Conservation (phyloP, 2,888 invertebrate genomes). For the Pandemis heparana region DNA sequence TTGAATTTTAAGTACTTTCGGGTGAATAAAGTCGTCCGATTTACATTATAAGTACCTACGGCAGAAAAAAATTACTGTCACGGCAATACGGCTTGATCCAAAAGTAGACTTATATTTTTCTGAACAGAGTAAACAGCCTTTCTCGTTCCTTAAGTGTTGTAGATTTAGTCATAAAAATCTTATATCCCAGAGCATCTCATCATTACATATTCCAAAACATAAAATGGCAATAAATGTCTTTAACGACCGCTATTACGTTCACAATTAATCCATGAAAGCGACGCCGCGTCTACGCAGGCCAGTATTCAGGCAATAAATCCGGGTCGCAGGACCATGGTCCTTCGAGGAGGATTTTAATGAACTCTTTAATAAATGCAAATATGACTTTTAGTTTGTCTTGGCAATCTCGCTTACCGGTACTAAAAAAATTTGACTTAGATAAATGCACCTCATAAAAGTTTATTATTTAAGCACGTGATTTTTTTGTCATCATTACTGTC, state of each 20-base stretch:
- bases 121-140: too few relatives aligned
- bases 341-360: conserved; percentile 4
- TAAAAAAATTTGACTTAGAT: neutral
- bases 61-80: too few relatives aligned
- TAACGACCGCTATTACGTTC: conserved; percentile 6
- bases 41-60: too few relatives aligned
- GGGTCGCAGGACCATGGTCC: conserved; percentile 20
- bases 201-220: conserved; percentile 8
- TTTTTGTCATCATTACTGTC: neutral
- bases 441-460: neutral
- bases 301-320: neutral
- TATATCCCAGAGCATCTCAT: neutral
- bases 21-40: too few relatives aligned
- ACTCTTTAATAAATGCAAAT: neutral
- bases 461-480: neutral
- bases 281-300: neutral
- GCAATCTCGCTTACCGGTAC: neutral
- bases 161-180: neutral
- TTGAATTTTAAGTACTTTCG: too few relatives aligned
- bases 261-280: neutral
- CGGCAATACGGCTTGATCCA: too few relatives aligned
- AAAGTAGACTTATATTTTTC: too few relatives aligned
- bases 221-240: neutral
- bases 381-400: neutral
- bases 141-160: neutral